Evolutionary conservation across 1,140 invertebrate species (phyloP).

Genomic region (Drosophila carrolli): DNA sequence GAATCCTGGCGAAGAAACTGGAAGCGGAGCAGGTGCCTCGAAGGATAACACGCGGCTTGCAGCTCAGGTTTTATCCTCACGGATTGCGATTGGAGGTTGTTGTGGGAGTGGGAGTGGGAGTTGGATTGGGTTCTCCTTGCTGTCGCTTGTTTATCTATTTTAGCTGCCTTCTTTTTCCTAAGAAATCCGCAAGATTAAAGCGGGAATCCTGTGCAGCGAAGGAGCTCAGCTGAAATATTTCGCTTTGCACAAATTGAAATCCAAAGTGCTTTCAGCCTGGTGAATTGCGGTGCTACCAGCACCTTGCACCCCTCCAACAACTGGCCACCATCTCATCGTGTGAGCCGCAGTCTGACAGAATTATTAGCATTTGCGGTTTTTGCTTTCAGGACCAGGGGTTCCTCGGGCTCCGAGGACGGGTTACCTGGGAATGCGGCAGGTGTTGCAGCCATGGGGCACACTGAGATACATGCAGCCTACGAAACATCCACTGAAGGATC

Average conservation of each 20-base stretch:
- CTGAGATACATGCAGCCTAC: conserved; percentile 13
- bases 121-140: conserved; percentile 28
- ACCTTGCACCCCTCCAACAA: conserved; percentile 2
- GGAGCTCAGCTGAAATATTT: conserved; percentile 82
- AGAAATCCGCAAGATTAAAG: conserved; percentile 81
- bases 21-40: conserved; percentile 68
- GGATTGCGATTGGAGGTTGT: conserved; percentile 20
- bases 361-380: conserved; percentile 78
- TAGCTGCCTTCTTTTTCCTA: conserved; percentile 53
- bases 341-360: conserved; percentile 70
- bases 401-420: not conserved
- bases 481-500: conserved; percentile 14
- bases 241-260: conserved; percentile 80
- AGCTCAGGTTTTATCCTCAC: conserved; percentile 38
- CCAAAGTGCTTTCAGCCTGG: conserved; percentile 76
- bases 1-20: conserved; percentile 30
- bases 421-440: conserved; percentile 63
- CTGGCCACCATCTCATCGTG: conserved; percentile 3
- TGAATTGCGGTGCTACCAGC: conserved; percentile 42
- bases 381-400: conserved; percentile 1
- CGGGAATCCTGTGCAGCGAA: conserved; percentile 43
- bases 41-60: conserved; percentile 71
- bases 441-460: conserved; percentile 41
- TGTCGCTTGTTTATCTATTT: conserved; percentile 80
- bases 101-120: conserved; percentile 8